Evolutionary conservation across 2,797 vertebrate genomes (phyloP), one percentile per base, ranked within the genome.

Genomic region (Alauda arvensis): DNA sequence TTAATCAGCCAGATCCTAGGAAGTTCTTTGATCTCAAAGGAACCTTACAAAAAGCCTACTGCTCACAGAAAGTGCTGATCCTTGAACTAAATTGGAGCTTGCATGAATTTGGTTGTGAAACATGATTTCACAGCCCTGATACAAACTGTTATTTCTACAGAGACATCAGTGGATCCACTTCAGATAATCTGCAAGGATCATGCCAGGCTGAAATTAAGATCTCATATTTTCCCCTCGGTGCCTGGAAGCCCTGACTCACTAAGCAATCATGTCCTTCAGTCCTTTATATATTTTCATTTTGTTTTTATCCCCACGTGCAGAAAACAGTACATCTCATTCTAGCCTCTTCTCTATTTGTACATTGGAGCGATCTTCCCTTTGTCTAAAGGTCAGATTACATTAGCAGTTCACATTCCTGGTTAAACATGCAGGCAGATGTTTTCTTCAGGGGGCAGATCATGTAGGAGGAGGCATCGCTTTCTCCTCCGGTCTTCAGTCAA

Each of bases 351-450:
- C 31, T 76, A 11, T 70, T 91, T 90, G 51, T 85, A 68, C 46
- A 34, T 52, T 43, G 83, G n/a, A 91, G 75, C 26, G 4, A 34
- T 89, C 72, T 59, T 87, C 57, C 85, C 55, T 95, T 90, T 90
- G 91, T 92, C 78, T 88, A 61, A 85, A 95, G 56, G 94, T 94
- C 94, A 92, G 83, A 89, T 95, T 90, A 57, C 74, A 91, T 93
- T 94, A 95, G 89, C 72, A 92, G 94, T 89, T 95, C 91, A 94
- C 85, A 75, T 94, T 95, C 85, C 85, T 79, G 84, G 90, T 91
- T 85, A 91, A 96, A 87, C 49, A 89, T 89, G 83, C 83, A 92
- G 89, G 85, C 96, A 96, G 96, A 95, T 97, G 95, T 97, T 96
- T 96, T 96, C 96, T 96, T 95, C 93, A 95, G 94, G 93, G 94